Conservation (phyloP, 2,888 invertebrate genomes). For the Osmoderma eremita region DNA sequence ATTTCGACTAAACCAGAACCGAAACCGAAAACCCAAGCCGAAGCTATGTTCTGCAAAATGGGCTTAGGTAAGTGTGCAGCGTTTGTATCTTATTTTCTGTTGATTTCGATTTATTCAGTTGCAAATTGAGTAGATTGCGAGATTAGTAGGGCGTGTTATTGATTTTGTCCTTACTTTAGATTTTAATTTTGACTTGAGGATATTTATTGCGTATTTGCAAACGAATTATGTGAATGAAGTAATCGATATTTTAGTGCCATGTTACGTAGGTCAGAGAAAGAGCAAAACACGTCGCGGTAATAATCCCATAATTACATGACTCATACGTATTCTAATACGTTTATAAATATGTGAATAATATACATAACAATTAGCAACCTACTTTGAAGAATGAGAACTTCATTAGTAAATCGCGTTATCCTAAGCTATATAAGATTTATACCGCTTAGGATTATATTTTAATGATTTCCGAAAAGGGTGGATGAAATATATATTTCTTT, state of each 20-base stretch:
- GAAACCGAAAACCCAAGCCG: slow-evolving; percentile 61
- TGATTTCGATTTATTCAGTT: slow-evolving; percentile 1
- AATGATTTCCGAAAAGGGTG: too few relatives aligned
- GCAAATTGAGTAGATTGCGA: too few relatives aligned
- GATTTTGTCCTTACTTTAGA: neutral
- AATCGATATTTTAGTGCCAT: slow-evolving; percentile 37
- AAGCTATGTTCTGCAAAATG: slow-evolving; percentile 78
- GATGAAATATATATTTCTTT: too few relatives aligned
- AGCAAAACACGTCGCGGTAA: slow-evolving; percentile 7
- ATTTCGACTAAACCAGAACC: slow-evolving; percentile 40
- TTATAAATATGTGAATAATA: neutral
- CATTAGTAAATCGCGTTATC: too few relatives aligned
- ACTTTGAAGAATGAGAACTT: too few relatives aligned
- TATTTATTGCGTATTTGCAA: slow-evolving; percentile 1
- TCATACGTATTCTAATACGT: slow-evolving; percentile 8
- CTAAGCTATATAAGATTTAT: too few relatives aligned
- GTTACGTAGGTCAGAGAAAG: slow-evolving; percentile 29
- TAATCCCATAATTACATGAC: slow-evolving; percentile 30
- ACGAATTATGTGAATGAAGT: slow-evolving; percentile 38
- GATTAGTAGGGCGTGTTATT: neutral
- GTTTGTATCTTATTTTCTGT: neutral
- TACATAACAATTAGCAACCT: neutral
- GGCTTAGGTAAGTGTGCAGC: slow-evolving; percentile 70
- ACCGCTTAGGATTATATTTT: too few relatives aligned
- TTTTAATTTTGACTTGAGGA: too few relatives aligned